A percentile compares a stretch with the other conserved stretches of the same genome.
Conservation (phyloP, 2,888 invertebrate species). For the Biston stratarius region DNA sequence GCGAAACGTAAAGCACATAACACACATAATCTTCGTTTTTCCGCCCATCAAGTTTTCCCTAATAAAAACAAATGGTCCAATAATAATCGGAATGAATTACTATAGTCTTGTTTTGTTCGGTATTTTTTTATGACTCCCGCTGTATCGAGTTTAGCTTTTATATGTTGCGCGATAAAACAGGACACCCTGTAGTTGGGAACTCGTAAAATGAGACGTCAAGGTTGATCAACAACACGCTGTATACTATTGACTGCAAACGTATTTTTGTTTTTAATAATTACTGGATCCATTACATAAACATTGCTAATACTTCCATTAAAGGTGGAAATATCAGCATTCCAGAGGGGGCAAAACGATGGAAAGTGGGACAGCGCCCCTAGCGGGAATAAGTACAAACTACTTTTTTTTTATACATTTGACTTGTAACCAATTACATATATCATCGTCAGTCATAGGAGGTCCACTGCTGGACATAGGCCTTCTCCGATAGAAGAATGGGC, state of each 20-base stretch:
- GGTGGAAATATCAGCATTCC: too few relatives aligned
- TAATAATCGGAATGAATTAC: constrained; percentile 70
- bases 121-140: constrained; percentile 56
- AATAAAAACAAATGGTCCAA: constrained; percentile 78
- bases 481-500: too few relatives aligned
- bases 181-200: constrained; percentile 26
- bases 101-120: constrained; percentile 63
- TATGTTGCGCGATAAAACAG: constrained; percentile 38
- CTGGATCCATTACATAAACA: too few relatives aligned
- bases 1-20: constrained; percentile 41
- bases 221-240: constrained; percentile 27
- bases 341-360: too few relatives aligned
- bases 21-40: constrained; percentile 50
- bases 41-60: constrained; percentile 61
- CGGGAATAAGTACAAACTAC: too few relatives aligned
- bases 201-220: constrained; percentile 27
- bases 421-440: too few relatives aligned
- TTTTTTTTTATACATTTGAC: too few relatives aligned
- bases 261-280: not conserved
- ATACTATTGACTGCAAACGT: not conserved
- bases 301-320: too few relatives aligned
- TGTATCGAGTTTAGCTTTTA: constrained; percentile 52
- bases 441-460: too few relatives aligned
- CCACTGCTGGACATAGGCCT: too few relatives aligned
- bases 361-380: too few relatives aligned